Evolutionary conservation across 2,113 vertebrate species (phyloP), one percentile per base, ranked within the genome.

Genomic region (Dolichallabes microphthalmus): DNA sequence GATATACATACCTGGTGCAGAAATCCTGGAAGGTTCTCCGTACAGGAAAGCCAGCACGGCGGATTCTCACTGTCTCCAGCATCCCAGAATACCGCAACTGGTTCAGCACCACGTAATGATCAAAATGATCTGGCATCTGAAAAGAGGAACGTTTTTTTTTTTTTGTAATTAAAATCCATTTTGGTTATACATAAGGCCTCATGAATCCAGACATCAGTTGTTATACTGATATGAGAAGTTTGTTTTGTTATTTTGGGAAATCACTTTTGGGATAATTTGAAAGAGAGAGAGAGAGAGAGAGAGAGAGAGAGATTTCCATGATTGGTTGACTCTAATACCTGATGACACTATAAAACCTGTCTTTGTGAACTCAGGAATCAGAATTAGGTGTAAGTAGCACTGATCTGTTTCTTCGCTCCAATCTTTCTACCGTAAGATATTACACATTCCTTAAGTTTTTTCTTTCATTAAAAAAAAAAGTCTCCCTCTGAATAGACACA

Each of bases 51-150:
- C 98, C 98, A 0, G 96, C 95, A 85, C 95, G 95, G 5, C 98
- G 95, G 69, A 99, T 99, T 91, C 96, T 94, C 50, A 99, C 98
- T 0, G 98, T 99, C 92, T 99, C 98, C 93, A 99, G 57, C 97
- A 99, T 99, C 82, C 98, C 98, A 0, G 98, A 99, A 89, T 99
- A 99, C 25, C 95, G 93, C 91, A 99, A 95, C 95, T 99, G 98
- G 93, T 98, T 99, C 74, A 99, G 95, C 86, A 99, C 98, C 79
- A 99, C 92, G 0, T 96, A 94, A 93, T 97, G 96, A 93, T 99
- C 98, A 91, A 99, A 99, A 84, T 96, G 96, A 89, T 97, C 97
- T 30, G 98, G 97, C 97, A 97, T 96, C 98, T 98, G 61, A 22
- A 30, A 68, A 11, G 27, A 32, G 3, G 17, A 12, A 68, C 32